These are phyloP conservation scores for Petrocephalus zakoni DNA, from an alignment of 2,113 vertebrate genomes.

Conservation along the genomic window DNA sequence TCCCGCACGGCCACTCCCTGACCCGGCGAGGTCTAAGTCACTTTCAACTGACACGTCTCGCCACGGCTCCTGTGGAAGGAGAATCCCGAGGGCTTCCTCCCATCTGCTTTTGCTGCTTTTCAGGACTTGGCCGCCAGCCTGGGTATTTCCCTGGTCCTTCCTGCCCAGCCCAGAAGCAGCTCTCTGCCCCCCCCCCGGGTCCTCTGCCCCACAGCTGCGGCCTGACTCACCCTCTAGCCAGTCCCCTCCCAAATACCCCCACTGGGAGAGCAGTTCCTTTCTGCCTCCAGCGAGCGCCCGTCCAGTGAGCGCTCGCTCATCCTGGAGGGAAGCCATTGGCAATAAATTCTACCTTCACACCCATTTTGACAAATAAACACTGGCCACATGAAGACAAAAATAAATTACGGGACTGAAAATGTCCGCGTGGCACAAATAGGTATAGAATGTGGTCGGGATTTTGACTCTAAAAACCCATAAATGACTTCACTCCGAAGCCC, in stretches of 20 bases:
- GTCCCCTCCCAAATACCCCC: slow-evolving; percentile 62
- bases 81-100: slow-evolving; percentile 70
- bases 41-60: slow-evolving; percentile 53
- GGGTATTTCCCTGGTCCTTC: slow-evolving; percentile 71
- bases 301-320: slow-evolving; percentile 57
- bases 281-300: slow-evolving; percentile 53
- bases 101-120: slow-evolving; percentile 71
- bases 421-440: slow-evolving; percentile 30
- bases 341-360: slow-evolving; percentile 77
- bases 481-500: background rate
- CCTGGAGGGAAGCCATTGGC: slow-evolving; percentile 71
- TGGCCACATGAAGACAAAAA: slow-evolving; percentile 58
- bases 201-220: slow-evolving; percentile 57
- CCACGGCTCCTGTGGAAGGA: slow-evolving; percentile 48
- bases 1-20: slow-evolving; percentile 52
- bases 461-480: background rate
- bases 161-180: slow-evolving; percentile 62
- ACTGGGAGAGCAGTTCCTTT: slow-evolving; percentile 60
- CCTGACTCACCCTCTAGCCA: slow-evolving; percentile 44
- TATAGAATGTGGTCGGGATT: background rate
- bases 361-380: slow-evolving; percentile 66
- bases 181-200: slow-evolving; percentile 50
- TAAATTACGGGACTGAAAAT: slow-evolving; percentile 66
- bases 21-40: slow-evolving; percentile 45
- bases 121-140: slow-evolving; percentile 65